Evolutionary conservation across 2,113 vertebrate genomes (phyloP), one percentile per base, ranked within the genome.

Genomic region (Cinclus mexicanus): DNA sequence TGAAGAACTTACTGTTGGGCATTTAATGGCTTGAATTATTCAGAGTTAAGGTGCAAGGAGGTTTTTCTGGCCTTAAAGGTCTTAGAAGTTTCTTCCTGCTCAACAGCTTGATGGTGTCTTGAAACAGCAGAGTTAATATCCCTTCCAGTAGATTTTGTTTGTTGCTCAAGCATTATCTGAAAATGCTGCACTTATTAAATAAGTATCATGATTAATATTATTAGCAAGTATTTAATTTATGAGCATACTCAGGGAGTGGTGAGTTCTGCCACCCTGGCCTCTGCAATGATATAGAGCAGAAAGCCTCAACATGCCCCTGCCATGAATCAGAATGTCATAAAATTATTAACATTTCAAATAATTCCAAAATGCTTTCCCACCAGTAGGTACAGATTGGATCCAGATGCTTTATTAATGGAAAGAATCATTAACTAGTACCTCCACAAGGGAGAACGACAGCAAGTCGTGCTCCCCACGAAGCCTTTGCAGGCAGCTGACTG

Each of bases 321-420:
- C 91, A 85, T 87, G 94, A 96, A 97, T 96, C 96, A 96, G 93
- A 95, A 90, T 39, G 90, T 70, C 91, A 77, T 92, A 97, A 96
- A 97, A 86, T 75, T 86, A 97, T 95, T 94, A 94, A 84, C 89
- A 68, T 95, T 92, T 96, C 88, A 95, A 94, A 83, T 94, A 93
- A 90, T 93, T 92, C 95, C 90, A 81, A 82, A 97, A 88, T 90
- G 86, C 75, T 92, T 92, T 91, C 95, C 95, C 94, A 94, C 95
- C 89, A 91, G 95, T 96, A 93, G 96, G 95, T 94, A 93, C 93
- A 97, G 94, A 97, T 97, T 97, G 93, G 93, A 97, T 94, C 95
- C 97, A 97, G 96, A 97, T 97, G 96, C 93, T 91, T 85, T 87
- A 95, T 94, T 90, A 95, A 69, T 29, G 77, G 95, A 65, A 84